Base-by-base conservation (phyloP, 2,888 invertebrate species). In the Amorpha juglandis region DNA sequence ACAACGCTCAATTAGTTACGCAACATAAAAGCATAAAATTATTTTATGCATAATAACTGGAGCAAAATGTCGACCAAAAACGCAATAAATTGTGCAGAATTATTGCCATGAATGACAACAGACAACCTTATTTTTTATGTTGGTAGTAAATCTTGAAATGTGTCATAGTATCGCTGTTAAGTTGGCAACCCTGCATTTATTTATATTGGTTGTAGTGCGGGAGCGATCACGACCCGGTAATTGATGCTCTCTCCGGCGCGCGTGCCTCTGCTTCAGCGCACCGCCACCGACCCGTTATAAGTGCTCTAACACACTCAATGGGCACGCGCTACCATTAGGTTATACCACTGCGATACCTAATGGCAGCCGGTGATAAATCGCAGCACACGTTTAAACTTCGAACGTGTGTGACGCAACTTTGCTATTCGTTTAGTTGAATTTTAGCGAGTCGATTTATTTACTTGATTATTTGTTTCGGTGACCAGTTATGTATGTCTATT, bases 161-260 rank as follows among this genome's bases (percentile, higher is more conserved):
- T 55, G 50, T 50, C 27, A 58, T 14, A 27, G 64, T 55, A 58
- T 58, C 48, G 12, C 48, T n/a, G 55, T 33, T 55, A 88, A 86
- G 84, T 85, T 83, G 87, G 63, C 58, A 65, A 58, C 63, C 62
- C 65, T 65, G 65, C 85, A 85, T 90, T 91, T 92, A 91, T 92
- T 91, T 92, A 91, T 91, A 92, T 89, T 86, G 86, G 83, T 84
- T 83, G 88, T 88, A 88, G 88, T 87, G 91, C 90, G 87, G 92
- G 88, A 90, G 92, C 92, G 90, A 86, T 91, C 92, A 92, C 92
- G 92, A 91, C 82, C 82, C 75, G 79, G 89, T 93, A 93, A 93
- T 92, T 91, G 92, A 92, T 92, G 92, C 88, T 85, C 84, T 84
- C 75, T 74, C 75, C 72, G 75, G 72, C 81, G 88, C 87, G 88